Percentiles rank a stretch among this genome's conserved stretches.
These are phyloP conservation scores for Pammene fasciana DNA, from an alignment of 2,888 invertebrate genomes.

Conservation along the genomic window DNA sequence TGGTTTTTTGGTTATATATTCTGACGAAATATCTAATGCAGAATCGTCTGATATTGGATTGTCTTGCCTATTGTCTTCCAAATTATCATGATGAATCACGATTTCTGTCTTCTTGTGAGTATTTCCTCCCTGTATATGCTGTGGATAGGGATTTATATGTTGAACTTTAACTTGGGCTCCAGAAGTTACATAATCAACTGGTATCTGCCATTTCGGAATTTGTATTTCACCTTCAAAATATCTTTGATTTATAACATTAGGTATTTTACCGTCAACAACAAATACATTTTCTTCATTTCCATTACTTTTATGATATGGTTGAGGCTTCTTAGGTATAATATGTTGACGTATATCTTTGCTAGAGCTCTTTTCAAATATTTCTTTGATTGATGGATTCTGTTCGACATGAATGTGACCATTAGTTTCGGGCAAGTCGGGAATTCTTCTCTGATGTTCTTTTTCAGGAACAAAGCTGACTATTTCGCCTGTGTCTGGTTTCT, in stretches of 20 bases:
- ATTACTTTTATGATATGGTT: neutral
- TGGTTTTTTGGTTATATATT: neutral
- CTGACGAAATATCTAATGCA: neutral
- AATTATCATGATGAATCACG: neutral
- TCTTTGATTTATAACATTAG: neutral
- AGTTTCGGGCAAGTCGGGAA: conserved; percentile 59
- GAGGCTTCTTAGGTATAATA: no score
- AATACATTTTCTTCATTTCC: neutral
- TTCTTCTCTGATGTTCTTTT: conserved; percentile 55
- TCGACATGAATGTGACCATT: conserved; percentile 2
- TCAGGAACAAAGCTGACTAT: conserved; percentile 59
- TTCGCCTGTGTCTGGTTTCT: conserved; percentile 46
- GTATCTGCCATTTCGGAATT: conserved; percentile 4
- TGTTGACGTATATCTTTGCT: conserved; percentile 12
- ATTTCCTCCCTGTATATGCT: neutral
- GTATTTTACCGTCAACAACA: neutral
- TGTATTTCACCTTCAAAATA: neutral
- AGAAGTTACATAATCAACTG: neutral
- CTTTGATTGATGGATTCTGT: neutral
- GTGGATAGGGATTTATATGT: neutral
- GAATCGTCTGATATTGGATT: neutral
- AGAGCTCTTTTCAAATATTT: conserved; percentile 17
- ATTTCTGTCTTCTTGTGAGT: neutral
- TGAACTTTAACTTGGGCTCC: neutral
- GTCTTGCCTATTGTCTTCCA: neutral